Conservation (phyloP, 30 jellyfish, hydroid and myxozoan genomes). For the Aurelia aurita region DNA sequence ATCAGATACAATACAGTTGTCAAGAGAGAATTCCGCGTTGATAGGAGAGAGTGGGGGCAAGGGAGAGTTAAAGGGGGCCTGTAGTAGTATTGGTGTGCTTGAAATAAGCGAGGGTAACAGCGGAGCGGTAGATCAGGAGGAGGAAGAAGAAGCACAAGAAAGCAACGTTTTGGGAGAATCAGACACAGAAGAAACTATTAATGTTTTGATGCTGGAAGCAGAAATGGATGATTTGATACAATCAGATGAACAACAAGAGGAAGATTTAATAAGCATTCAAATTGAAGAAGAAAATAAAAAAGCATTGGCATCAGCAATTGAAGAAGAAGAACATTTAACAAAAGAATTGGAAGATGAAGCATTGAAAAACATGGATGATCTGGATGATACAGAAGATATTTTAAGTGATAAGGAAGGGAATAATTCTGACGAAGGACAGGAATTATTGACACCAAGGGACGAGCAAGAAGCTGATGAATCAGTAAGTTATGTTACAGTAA, state of each 20-base stretch:
- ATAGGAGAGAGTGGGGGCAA: neutral
- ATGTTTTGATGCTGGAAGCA: slow-evolving; percentile 45
- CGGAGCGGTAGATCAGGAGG: neutral
- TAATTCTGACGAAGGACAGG: slow-evolving; percentile 76
- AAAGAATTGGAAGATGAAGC: slow-evolving; percentile 96
- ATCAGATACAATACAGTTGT: neutral
- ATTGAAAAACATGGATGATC: slow-evolving; percentile 85
- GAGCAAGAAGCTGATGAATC: slow-evolving; percentile 69
- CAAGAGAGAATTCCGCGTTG: slow-evolving; percentile 1
- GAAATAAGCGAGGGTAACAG: neutral
- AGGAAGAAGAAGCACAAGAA: neutral
- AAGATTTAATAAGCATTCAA: slow-evolving; percentile 71
- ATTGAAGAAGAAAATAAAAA: slow-evolving; percentile 89
- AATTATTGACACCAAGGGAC: slow-evolving; percentile 73
- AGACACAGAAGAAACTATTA: slow-evolving; percentile 10
- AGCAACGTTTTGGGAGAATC: neutral
- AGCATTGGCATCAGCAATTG: slow-evolving; percentile 96
- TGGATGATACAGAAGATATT: slow-evolving; percentile 71
- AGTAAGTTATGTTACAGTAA: slow-evolving; percentile 37
- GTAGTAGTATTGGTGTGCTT: neutral
- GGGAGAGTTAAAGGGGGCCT: neutral
- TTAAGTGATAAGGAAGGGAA: slow-evolving; percentile 86
- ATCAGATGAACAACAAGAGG: slow-evolving; percentile 68
- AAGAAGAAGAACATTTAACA: slow-evolving; percentile 90
- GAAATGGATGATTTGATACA: slow-evolving; percentile 32